Evolutionary conservation across 2,797 vertebrate genomes (phyloP).

Genomic region (Gambusia yucatana): DNA sequence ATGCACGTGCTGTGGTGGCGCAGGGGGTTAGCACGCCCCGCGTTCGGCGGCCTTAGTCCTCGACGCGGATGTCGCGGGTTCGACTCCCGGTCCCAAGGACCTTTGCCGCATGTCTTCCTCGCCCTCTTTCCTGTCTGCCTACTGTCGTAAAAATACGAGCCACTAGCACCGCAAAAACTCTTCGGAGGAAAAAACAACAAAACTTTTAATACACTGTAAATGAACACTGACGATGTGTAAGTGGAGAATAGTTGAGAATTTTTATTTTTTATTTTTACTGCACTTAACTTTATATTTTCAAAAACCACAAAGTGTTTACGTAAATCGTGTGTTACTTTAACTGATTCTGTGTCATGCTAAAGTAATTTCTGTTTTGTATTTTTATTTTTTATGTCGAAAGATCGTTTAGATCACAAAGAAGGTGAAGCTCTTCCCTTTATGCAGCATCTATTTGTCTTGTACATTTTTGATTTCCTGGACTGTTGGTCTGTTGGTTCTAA

Average conservation of each 20-base stretch:
- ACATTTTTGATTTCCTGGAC: not conserved
- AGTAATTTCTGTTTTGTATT: not conserved
- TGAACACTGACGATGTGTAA: not conserved
- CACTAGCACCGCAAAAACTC: no score
- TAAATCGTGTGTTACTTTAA: not conserved
- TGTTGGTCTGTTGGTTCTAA: not conserved
- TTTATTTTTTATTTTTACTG: no score
- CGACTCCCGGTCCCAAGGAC: no score
- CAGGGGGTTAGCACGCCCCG: no score
- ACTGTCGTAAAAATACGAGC: no score
- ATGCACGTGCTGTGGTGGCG: no score
- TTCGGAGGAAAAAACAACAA: no score
- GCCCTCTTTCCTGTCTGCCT: no score
- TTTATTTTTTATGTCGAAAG: not conserved
- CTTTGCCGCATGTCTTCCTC: no score
- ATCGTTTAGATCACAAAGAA: not conserved
- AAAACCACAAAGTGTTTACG: not conserved
- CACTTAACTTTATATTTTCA: not conserved
- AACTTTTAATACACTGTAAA: not conserved
- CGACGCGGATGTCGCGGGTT: no score
- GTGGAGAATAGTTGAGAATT: not conserved
- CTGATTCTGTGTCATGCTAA: not conserved
- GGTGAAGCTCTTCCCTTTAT: not conserved
- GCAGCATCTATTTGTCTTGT: not conserved
- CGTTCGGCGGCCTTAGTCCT: no score